Base-by-base conservation (phyloP, 1,140 invertebrate genomes). In the Chrysopa pallens region DNA sequence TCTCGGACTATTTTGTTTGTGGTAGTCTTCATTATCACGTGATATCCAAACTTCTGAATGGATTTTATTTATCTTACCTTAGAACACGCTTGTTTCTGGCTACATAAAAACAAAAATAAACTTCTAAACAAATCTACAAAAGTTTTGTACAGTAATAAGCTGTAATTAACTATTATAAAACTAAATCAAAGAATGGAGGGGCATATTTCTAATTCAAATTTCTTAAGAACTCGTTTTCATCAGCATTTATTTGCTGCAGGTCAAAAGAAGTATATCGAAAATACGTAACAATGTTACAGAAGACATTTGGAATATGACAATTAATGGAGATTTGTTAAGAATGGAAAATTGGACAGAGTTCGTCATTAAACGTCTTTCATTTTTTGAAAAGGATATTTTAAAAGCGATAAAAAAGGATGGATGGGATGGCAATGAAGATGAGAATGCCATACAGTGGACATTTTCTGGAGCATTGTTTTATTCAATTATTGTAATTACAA, bases 401-500 rank as follows among this genome's bases (percentile, higher is more conserved):
- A 69, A 72, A 46, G 80, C 84, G 49, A 90, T 93, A 68, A 87
- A 83, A 52, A 78, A 84, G 39, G 74, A 85, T 36, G 91, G 91
- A 5, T 95, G 90, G 82, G 87, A 94, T 59, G 90, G 91, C 36
- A 77, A 75, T 50, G 87, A 93, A 61, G 77, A 80, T 48, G 64
- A 67, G 6, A 65, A 73, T 8, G 73, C 72, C 47, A 74, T 79
- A 40, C 85, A 90, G 55, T 92, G 88, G 88, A 89, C 84, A 2
- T 86, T 90, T 54, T 75, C 81, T 9, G 91, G 90, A 2, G 83
- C 89, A 1, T 72, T 96, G 4, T 92, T 96, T 61, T 98, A 97
- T 64, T 94, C 88, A 45, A 88, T 97, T 51, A 95, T 96, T 52
- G 90, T 96, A 38, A 95, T 95, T 54, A 95, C 91, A 1, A 95